Percentiles rank a stretch among this genome's conserved stretches.
phyloP scores from a whole-genome alignment of 2,113 vertebrate genomes.

The Saguinus imperator region DNA sequence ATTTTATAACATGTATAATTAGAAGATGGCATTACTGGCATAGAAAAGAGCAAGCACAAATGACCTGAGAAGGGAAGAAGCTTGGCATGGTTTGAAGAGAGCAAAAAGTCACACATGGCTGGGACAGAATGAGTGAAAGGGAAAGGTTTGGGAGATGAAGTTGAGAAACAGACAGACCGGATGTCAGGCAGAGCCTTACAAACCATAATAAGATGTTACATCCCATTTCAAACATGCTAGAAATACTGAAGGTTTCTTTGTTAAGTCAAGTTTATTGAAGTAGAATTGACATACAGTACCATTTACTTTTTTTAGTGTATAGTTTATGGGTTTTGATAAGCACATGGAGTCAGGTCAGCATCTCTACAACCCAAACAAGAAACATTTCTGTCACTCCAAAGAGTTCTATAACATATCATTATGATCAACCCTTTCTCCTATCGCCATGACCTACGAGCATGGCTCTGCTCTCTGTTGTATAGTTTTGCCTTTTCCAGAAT shows the following conservation, averaged over 20 bases:
- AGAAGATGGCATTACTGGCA: neutral
- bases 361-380: neutral
- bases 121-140: neutral
- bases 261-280: neutral
- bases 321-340: neutral
- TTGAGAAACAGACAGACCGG: neutral
- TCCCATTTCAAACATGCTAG: neutral
- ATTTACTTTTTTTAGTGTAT: neutral
- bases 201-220: neutral
- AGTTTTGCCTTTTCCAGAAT: neutral
- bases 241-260: neutral
- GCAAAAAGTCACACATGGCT: fast-evolving
- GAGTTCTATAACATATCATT: neutral
- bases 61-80: neutral
- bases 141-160: neutral
- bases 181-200: neutral
- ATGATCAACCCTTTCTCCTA: neutral
- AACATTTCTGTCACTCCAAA: neutral
- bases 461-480: neutral
- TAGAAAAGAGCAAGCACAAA: neutral
- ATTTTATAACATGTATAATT: neutral
- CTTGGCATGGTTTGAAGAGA: neutral
- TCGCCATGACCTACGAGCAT: neutral
- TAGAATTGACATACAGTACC: neutral
- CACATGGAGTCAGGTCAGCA: neutral